These are phyloP conservation scores for Cheilinus undulatus DNA, from an alignment of 2,113 vertebrate genomes.

Conservation along the genomic window DNA sequence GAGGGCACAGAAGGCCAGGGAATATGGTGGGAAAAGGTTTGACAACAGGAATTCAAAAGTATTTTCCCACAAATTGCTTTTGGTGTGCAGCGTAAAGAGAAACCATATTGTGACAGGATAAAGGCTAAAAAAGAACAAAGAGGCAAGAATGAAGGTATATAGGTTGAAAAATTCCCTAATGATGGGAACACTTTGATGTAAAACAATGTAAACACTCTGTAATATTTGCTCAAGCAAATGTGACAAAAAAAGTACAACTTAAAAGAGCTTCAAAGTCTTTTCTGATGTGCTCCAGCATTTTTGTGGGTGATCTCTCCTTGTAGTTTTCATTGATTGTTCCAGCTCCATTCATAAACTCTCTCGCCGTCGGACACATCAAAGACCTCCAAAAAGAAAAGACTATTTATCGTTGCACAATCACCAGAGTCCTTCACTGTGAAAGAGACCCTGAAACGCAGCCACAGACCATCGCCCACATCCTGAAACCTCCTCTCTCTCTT, in stretches of 20 bases:
- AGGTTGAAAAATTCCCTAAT: constrained; percentile 5
- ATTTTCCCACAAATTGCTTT: constrained; percentile 72
- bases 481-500: constrained; percentile 32
- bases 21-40: constrained; percentile 68
- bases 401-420: neutral
- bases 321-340: constrained; percentile 13
- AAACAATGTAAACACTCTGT: constrained; percentile 20
- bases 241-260: constrained; percentile 16
- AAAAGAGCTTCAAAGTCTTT: constrained; percentile 56
- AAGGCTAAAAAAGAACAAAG: constrained; percentile 20
- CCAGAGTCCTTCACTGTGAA: neutral
- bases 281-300: constrained; percentile 12
- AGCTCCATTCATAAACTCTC: constrained; percentile 9
- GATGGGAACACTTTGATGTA: constrained; percentile 55
- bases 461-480: constrained; percentile 54
- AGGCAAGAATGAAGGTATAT: constrained; percentile 17
- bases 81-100: constrained; percentile 14
- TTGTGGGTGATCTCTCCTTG: neutral
- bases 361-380: constrained; percentile 39
- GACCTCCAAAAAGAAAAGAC: neutral
- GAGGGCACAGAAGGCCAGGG: constrained; percentile 28
- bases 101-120: constrained; percentile 10
- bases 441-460: constrained; percentile 45
- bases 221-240: constrained; percentile 11
- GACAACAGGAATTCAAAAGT: constrained; percentile 39